Conservation (phyloP, 1,140 invertebrate species). For the Sesamia nonagrioides region DNA sequence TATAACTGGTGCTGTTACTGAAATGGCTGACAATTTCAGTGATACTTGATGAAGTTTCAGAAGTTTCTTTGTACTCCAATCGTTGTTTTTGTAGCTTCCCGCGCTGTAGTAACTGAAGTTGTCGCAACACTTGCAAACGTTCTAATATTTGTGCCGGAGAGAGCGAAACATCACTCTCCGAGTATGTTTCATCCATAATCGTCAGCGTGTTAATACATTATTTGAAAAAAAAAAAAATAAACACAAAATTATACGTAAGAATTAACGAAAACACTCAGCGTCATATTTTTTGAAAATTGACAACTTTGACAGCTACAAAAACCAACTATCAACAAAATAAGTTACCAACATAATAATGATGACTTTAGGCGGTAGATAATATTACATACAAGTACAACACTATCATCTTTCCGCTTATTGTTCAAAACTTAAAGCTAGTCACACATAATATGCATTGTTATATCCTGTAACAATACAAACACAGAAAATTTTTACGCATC, state of each 20-base stretch:
- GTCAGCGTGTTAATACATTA: not conserved
- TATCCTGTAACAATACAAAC: no score
- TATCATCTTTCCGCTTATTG: no score
- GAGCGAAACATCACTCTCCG: conserved; percentile 78
- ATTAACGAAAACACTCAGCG: conserved; percentile 12
- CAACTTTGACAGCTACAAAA: conserved; percentile 12
- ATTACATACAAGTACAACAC: no score
- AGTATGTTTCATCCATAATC: conserved; percentile 76
- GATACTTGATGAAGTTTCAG: conserved; percentile 71
- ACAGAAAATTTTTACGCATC: no score
- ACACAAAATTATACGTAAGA: not conserved
- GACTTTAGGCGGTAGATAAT: no score
- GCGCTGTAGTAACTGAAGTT: conserved; percentile 78
- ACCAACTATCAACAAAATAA: not conserved
- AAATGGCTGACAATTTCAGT: conserved; percentile 84
- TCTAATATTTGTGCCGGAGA: conserved; percentile 82
- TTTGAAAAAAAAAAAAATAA: no score
- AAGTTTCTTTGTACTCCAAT: conserved; percentile 70
- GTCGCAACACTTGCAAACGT: conserved; percentile 76
- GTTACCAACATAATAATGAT: conserved; percentile 21
- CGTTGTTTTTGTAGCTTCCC: conserved; percentile 80
- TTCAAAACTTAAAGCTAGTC: no score
- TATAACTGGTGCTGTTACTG: conserved; percentile 80
- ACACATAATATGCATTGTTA: no score
- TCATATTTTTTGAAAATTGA: conserved; percentile 38